phyloP scores from a whole-genome alignment of 2,888 invertebrate species.

The Vesta saturnalis region DNA sequence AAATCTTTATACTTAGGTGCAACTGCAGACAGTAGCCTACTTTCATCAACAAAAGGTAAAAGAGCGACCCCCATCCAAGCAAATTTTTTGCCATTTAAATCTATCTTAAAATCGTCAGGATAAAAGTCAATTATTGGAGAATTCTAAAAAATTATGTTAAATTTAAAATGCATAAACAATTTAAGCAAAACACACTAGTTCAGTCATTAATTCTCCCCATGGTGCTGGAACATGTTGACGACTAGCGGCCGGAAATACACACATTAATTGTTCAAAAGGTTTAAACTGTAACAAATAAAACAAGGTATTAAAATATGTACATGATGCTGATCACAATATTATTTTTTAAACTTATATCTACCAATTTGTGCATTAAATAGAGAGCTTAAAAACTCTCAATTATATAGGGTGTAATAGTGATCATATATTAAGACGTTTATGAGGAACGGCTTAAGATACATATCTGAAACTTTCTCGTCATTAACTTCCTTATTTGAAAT shows the following conservation, averaged over 20 bases:
- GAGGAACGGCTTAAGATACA: too few relatives aligned
- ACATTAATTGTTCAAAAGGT: constrained; percentile 98
- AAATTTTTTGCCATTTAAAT: constrained; percentile 98
- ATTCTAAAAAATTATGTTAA: constrained; percentile 64
- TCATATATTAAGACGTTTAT: too few relatives aligned
- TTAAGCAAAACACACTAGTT: constrained; percentile 71
- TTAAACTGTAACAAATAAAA: constrained; percentile 75
- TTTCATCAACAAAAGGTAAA: constrained; percentile 97
- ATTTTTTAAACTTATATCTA: too few relatives aligned
- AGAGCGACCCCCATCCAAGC: constrained; percentile 99
- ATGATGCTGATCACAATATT: too few relatives aligned
- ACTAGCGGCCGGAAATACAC: constrained; percentile 98
- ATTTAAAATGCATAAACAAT: constrained; percentile 13
- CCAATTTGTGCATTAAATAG: too few relatives aligned
- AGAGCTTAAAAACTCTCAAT: too few relatives aligned
- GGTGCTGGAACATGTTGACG: constrained; percentile 91
- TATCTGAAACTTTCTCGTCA: too few relatives aligned
- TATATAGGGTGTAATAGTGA: too few relatives aligned
- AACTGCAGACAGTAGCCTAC: constrained; percentile 84
- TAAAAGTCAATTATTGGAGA: constrained; percentile 99
- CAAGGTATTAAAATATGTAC: constrained; percentile 27
- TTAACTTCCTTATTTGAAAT: too few relatives aligned
- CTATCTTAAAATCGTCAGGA: constrained; percentile 96
- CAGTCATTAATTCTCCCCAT: constrained; percentile 94
- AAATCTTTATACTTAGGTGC: constrained; percentile 81